phyloP scores from a whole-genome alignment of 2,113 vertebrate species.

The Cyrtonyx montezumae region DNA sequence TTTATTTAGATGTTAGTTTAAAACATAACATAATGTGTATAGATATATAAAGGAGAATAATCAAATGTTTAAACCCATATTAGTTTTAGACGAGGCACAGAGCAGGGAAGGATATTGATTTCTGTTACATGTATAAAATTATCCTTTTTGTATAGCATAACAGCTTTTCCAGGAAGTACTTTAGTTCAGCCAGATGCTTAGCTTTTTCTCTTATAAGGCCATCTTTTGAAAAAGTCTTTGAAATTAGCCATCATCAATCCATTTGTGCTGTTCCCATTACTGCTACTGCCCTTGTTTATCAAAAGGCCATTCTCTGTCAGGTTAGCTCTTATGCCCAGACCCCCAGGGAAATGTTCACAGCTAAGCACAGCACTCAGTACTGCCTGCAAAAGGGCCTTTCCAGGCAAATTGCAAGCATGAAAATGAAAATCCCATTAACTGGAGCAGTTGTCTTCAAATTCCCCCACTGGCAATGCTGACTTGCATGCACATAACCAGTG shows the following conservation, averaged over 20 bases:
- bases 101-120: neutral
- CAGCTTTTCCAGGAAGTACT: neutral
- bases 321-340: neutral
- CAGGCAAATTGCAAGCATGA: neutral
- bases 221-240: slow-evolving; percentile 32
- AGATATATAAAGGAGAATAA: neutral
- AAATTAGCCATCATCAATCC: slow-evolving; percentile 52
- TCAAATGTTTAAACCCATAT: neutral
- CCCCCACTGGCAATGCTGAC: neutral
- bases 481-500: fast-evolving
- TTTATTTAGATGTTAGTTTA: neutral
- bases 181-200: neutral
- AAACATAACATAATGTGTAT: neutral
- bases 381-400: neutral
- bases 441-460: neutral
- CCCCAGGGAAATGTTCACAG: neutral
- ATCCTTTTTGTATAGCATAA: neutral
- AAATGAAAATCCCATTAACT: neutral
- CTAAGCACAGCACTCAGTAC: neutral
- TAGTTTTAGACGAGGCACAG: fast-evolving
- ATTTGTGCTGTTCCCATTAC: slow-evolving; percentile 20
- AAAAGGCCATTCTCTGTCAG: slow-evolving; percentile 34
- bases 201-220: neutral
- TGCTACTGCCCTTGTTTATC: slow-evolving; percentile 17
- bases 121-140: neutral